Conservation (phyloP, 2,888 invertebrate species). For the Drosophila putrida region DNA sequence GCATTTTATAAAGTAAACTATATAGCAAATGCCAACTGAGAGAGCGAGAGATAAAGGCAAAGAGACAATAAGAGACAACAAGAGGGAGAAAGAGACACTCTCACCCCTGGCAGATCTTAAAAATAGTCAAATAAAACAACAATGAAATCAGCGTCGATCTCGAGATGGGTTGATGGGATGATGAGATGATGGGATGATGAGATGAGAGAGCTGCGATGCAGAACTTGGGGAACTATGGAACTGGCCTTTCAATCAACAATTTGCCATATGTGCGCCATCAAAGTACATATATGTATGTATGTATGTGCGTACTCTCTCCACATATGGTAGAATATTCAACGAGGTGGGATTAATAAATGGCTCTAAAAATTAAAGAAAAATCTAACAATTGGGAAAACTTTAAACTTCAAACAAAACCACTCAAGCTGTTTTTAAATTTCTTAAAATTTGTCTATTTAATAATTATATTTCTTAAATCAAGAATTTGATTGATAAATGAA, state of each 20-base stretch:
- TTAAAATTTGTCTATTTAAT: too few relatives aligned
- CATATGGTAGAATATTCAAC: constrained; percentile 20
- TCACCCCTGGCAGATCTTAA: constrained; percentile 51
- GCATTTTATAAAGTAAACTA: constrained; percentile 55
- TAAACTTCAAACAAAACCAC: neutral
- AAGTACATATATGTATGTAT: constrained; percentile 30
- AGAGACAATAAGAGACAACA: neutral
- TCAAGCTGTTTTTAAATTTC: too few relatives aligned
- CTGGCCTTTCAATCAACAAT: constrained; percentile 61
- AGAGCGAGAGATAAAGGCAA: constrained; percentile 31
- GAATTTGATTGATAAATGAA: too few relatives aligned
- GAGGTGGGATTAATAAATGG: neutral
- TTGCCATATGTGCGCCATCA: constrained; percentile 62
- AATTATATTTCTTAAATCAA: too few relatives aligned
- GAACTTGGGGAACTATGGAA: constrained; percentile 5
- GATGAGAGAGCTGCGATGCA: constrained; percentile 1
- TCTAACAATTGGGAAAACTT: neutral
- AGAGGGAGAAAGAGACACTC: constrained; percentile 13
- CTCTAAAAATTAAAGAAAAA: too few relatives aligned
- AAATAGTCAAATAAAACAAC: constrained; percentile 61
- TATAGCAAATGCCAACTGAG: constrained; percentile 43
- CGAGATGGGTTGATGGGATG: constrained; percentile 1
- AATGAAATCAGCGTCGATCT: constrained; percentile 43
- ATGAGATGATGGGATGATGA: too few relatives aligned
- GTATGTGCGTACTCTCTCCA: constrained; percentile 14